Evolutionary conservation across 2,797 vertebrate genomes (phyloP), one percentile per base, ranked within the genome.

Genomic region (Sebastes trivittatus): DNA sequence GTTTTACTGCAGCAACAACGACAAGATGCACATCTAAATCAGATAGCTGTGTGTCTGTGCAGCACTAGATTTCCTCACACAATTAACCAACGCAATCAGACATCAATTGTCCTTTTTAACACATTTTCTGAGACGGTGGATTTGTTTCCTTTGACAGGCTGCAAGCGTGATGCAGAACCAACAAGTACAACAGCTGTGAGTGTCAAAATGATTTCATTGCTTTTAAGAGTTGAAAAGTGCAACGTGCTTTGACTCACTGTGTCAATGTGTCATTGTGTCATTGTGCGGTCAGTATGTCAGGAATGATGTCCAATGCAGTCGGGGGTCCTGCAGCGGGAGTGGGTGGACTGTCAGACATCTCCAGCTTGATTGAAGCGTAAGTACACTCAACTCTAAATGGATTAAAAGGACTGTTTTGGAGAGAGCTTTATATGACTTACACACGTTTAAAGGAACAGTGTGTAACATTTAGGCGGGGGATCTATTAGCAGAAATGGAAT

Each of bases 131-230:
- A 23, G 76, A 4, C 34, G 0, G 23, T 29, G 42, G 4, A 63
- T 60, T 85, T 30, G 18, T 91, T 92, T 80, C 83, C 88, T 80
- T 82, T 95, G 87, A 42, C 87, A 99, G 98, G 98, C 98, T 81
- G 98, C 98, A 27, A 98, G 97, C 71, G 97, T 99, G 94, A 99
- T 99, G 98, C 98, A 99, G 94, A 99, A 99, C 94, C 98, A 98
- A 87, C 98, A 99, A 91, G 97, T 99, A 49, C 98, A 99, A 85
- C 98, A 99, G 90, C 85, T 99, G 98, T 99, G 94, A 98, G 98
- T 96, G 68, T 61, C 52, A n/a, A 4, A 23, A 55, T 6, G 1
- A 9, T 20, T 27, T 22, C 9, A 59, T 42, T 20, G 25, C 52
- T 20, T 66, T 56, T 2, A 11, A 42, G 16, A 9, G 36, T 30